Base-by-base conservation (phyloP, 2,888 invertebrate genomes). In the Hipparchia semele region DNA sequence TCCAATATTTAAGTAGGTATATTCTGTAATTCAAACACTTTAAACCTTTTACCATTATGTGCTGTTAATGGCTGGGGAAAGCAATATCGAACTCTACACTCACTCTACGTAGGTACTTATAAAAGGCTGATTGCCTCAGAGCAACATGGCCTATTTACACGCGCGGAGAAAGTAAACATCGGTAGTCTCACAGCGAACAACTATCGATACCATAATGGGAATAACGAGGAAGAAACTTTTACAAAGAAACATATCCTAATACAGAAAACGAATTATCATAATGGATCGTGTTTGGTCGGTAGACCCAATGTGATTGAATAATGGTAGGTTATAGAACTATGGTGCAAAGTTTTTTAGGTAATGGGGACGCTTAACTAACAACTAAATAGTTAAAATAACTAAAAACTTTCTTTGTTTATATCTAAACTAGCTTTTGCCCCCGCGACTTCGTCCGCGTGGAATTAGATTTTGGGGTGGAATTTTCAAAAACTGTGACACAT, bases 111-210 rank as follows among this genome's bases (percentile, higher is more conserved):
- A 39, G 39, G 39, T 39, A 39, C 39, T 39, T 39, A 39, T 39
- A 39, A 39, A n/a, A 54, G 59, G 53, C 65, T 69, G 71, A 68
- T 74, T 74, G 68, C 12, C 13, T 70, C 70, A 39, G n/a, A 73
- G 80, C 79, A 78, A 80, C 79, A 77, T 81, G 80, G 70, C 78
- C 79, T 82, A 86, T 86, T 86, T 84, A 83, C 82, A 83, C 83
- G 82, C 77, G 58, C 65, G 79, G 83, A 81, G 86, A 88, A 86
- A 88, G 86, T 86, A 83, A 82, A 84, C 78, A 80, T 77, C 76
- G 79, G 76, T 80, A 82, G 80, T 72, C 51, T 75, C 68, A 71
- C 60, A 60, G 65, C 71, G 66, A 72, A 66, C 72, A 73, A 70
- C 68, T 71, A 76, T 76, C 79, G 82, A 83, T 82, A 81, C 80